These are phyloP conservation scores for Porites cylindrica DNA, from an alignment of 92 coral and sea anemone species.

Conservation along the genomic window DNA sequence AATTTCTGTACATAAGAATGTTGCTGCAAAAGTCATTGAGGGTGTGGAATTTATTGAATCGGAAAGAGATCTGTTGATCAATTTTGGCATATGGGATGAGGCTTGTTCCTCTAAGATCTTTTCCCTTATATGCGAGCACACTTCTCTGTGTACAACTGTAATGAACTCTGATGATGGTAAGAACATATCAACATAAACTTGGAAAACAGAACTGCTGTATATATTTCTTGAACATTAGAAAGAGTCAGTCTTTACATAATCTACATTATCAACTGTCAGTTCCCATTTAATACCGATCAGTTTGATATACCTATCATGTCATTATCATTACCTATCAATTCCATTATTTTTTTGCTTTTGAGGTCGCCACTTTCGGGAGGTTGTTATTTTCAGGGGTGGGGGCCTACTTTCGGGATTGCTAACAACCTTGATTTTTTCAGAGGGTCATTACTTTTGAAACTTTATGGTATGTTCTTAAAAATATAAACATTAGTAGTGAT, in stretches of 20 bases:
- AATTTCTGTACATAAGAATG: constrained; percentile 56
- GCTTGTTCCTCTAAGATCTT: constrained; percentile 66
- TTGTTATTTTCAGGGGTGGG: constrained; percentile 4
- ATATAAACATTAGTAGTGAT: neutral
- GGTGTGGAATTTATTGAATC: constrained; percentile 60
- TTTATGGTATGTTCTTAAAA: neutral
- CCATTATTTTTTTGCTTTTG: neutral
- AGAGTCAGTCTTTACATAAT: constrained; percentile 13
- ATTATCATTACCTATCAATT: neutral
- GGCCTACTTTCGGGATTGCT: neutral
- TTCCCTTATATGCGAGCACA: constrained; percentile 40
- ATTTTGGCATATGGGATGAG: constrained; percentile 65
- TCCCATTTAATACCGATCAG: constrained; percentile 14
- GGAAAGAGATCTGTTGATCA: constrained; percentile 60
- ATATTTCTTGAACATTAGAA: constrained; percentile 9
- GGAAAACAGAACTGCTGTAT: too few relatives aligned
- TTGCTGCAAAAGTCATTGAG: constrained; percentile 62
- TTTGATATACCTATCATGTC: constrained; percentile 11
- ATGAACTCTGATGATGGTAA: constrained; percentile 13
- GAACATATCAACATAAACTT: constrained; percentile 6
- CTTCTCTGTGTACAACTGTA: constrained; percentile 4
- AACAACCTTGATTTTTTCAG: neutral
- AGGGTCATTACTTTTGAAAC: constrained; percentile 2
- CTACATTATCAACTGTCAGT: constrained; percentile 9
- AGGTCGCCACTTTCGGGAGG: neutral